phyloP scores from a whole-genome alignment of 2,797 vertebrate genomes.

The Protonibea diacanthus region DNA sequence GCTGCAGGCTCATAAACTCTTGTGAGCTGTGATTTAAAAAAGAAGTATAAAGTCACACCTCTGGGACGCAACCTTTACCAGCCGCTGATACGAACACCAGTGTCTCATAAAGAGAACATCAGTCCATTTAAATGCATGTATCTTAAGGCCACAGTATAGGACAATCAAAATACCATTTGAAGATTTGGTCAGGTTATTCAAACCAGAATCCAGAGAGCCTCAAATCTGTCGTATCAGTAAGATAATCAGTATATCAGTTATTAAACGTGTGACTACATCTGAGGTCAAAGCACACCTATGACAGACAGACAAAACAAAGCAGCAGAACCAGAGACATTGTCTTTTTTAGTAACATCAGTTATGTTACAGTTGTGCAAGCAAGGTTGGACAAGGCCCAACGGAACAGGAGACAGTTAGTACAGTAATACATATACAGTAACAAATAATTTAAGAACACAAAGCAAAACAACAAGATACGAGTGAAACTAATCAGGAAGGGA shows the following conservation, averaged over 20 bases:
- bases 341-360: too few species aligned
- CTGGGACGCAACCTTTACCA: conserved; percentile 12
- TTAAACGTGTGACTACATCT: neutral
- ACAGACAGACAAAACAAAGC: too few species aligned
- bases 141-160: too few species aligned
- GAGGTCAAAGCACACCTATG: neutral
- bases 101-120: neutral
- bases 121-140: neutral
- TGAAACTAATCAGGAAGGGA: too few species aligned
- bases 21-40: conserved; percentile 8
- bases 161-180: neutral
- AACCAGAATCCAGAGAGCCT: neutral
- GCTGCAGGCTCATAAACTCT: conserved; percentile 1
- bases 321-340: neutral
- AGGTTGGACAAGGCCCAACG: too few species aligned
- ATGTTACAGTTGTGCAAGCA: too few species aligned
- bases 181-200: neutral
- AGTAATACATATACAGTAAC: too few species aligned
- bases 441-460: too few species aligned
- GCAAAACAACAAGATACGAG: too few species aligned
- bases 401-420: too few species aligned
- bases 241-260: neutral
- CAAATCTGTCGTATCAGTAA: neutral
- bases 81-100: neutral
- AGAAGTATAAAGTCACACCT: conserved; percentile 14